phyloP scores from a whole-genome alignment of 2,113 vertebrate genomes.

The Nanorana parkeri region DNA sequence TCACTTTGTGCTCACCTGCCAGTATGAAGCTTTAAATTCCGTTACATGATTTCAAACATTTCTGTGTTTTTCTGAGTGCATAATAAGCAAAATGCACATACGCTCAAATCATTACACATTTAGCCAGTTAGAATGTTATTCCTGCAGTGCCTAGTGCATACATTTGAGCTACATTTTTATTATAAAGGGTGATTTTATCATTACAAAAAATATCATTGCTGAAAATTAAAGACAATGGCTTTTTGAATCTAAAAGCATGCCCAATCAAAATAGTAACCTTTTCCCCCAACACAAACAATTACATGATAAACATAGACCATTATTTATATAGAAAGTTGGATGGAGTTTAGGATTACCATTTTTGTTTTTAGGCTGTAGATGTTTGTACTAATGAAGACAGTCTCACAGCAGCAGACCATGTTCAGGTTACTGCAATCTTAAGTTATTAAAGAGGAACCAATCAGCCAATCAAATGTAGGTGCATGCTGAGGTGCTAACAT shows the following conservation, averaged over 20 bases:
- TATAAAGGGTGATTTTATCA: no score
- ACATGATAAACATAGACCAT: neutral
- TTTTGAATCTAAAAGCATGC: neutral
- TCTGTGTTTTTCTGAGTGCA: no score
- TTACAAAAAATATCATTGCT: neutral
- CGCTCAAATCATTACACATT: no score
- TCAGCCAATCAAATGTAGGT: conserved; percentile 8
- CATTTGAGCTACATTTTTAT: no score
- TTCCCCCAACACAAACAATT: no score
- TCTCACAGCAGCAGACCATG: neutral
- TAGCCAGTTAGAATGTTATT: no score
- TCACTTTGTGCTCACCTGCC: no score
- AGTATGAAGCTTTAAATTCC: no score
- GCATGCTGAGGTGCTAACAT: conserved; percentile 8
- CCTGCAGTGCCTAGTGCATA: no score
- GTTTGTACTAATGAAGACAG: neutral
- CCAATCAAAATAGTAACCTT: neutral
- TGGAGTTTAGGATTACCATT: neutral
- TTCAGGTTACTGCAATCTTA: neutral
- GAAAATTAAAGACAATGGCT: neutral
- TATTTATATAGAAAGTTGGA: neutral
- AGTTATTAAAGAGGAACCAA: conserved; percentile 1
- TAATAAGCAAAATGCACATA: no score
- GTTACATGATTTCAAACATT: no score
- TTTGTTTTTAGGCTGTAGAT: neutral